Base-by-base conservation (phyloP, 2,888 invertebrate genomes). In the Agrilus cyanescens region DNA sequence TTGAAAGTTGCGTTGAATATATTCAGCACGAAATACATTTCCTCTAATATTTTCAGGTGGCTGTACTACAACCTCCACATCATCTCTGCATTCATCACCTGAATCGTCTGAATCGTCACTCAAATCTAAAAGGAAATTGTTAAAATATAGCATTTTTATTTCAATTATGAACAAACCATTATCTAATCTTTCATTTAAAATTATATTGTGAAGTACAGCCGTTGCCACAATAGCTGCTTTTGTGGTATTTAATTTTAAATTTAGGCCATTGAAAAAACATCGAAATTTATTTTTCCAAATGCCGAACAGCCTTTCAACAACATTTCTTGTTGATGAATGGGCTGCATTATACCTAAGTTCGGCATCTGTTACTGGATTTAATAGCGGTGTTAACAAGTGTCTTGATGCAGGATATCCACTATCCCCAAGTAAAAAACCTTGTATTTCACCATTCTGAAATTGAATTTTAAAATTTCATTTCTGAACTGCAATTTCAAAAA, bases 361-460 rank as follows among this genome's bases (percentile, higher is more conserved):
- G 18, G 45, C 43, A 8, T 39, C 36, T 20, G 40, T 48, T 34
- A 2, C 8, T 12, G 56, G 53, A 39, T 53, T 45, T 15, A 33
- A 39, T 15, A 57, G 13, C 6, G 57, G 56, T 5, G 53, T 56
- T 33, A 57, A 35, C 30, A 57, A 32, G 43, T 52, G 54, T 5
- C 43, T 38, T 2, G 43, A 42, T 15, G 39, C 20, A 7, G 49
- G 43, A 48, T 56, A 56, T 3, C 50, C 56, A 44, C 48, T 43
- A 45, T 55, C 56, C 12, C 53, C 56, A n/a, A 56, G 14, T 36
- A 57, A 34, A 37, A 54, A 20, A 6, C 41, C 43, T 37, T 52
- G 42, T 4, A 46, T 35, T 20, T 31, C 35, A 5, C 43, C 35
- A 18, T 18, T 18, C 43, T 43, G 32, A 25, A 38, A 33, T 12